These are phyloP conservation scores for Euclidia mi DNA, from an alignment of 2,888 invertebrate species.

Conservation along the genomic window DNA sequence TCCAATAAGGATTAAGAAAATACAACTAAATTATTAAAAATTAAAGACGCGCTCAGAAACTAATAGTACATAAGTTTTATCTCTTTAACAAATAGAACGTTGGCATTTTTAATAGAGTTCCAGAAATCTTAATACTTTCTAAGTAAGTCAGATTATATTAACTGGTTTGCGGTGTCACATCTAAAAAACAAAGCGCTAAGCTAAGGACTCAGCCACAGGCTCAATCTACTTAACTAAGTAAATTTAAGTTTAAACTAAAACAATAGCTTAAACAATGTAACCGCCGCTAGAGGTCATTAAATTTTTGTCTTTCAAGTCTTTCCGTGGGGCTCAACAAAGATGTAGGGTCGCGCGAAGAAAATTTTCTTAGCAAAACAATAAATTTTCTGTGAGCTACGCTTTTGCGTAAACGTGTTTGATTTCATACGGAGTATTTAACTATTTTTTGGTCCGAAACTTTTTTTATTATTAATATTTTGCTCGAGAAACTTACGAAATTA, in stretches of 20 bases:
- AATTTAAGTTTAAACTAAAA: conserved; percentile 54
- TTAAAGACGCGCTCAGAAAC: not conserved
- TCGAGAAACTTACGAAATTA: too few species aligned
- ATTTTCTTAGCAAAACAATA: conserved; percentile 90
- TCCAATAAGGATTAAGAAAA: too few species aligned
- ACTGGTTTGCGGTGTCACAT: conserved; percentile 10
- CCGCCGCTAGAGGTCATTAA: conserved; percentile 75
- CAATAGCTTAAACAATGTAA: conserved; percentile 65
- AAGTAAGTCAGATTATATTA: conserved; percentile 9
- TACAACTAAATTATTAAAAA: too few species aligned
- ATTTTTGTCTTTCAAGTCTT: conserved; percentile 78
- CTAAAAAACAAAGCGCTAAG: conserved; percentile 25
- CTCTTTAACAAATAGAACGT: not conserved
- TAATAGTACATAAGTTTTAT: not conserved
- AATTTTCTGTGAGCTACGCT: conserved; percentile 88
- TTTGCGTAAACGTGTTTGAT: too few species aligned
- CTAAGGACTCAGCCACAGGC: conserved; percentile 17
- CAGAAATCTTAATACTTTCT: conserved; percentile 4
- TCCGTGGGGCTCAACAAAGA: conserved; percentile 73
- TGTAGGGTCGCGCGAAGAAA: conserved; percentile 81
- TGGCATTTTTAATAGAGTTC: not conserved
- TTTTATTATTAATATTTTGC: too few species aligned
- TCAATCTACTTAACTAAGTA: conserved; percentile 41
- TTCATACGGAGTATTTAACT: too few species aligned
- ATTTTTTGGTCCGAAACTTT: too few species aligned